Percentiles rank a stretch among this genome's conserved stretches.
phyloP scores from a whole-genome alignment of 2,113 vertebrate genomes.

The Taurulus bubalis region DNA sequence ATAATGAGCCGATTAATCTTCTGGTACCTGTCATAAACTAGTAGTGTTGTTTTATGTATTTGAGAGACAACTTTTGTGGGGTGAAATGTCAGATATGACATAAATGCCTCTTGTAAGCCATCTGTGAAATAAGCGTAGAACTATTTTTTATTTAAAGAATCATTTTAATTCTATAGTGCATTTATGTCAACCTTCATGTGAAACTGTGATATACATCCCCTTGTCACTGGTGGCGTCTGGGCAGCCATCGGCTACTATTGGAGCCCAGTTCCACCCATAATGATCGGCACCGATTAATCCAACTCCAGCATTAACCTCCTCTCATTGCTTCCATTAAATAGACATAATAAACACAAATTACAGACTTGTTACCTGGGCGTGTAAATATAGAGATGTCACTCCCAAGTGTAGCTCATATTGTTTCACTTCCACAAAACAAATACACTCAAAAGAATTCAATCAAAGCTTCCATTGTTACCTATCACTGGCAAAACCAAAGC shows the following conservation, averaged over 20 bases:
- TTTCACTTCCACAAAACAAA: not conserved
- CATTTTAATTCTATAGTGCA: not conserved
- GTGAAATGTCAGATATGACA: not conserved
- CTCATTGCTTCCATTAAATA: not conserved
- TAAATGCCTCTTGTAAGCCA: not conserved
- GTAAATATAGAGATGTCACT: not conserved
- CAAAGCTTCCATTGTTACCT: not conserved
- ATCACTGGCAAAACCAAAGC: not conserved
- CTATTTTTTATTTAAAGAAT: not conserved
- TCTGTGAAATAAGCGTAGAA: too few relatives aligned
- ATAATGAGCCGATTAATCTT: too few relatives aligned
- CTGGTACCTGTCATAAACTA: too few relatives aligned
- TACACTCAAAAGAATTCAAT: not conserved
- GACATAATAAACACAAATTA: not conserved
- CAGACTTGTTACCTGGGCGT: not conserved
- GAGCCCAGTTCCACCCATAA: not conserved
- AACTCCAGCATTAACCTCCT: not conserved
- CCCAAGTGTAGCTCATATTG: not conserved
- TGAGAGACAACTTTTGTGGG: not conserved
- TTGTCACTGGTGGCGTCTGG: not conserved
- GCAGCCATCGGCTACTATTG: not conserved
- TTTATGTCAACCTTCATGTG: not conserved
- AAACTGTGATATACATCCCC: not conserved
- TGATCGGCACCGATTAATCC: not conserved
- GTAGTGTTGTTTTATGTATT: too few relatives aligned